Percentiles rank a stretch among this genome's conserved stretches.
Evolutionary conservation across 2,113 vertebrate genomes (phyloP).

Genomic region (Theropithecus gelada): DNA sequence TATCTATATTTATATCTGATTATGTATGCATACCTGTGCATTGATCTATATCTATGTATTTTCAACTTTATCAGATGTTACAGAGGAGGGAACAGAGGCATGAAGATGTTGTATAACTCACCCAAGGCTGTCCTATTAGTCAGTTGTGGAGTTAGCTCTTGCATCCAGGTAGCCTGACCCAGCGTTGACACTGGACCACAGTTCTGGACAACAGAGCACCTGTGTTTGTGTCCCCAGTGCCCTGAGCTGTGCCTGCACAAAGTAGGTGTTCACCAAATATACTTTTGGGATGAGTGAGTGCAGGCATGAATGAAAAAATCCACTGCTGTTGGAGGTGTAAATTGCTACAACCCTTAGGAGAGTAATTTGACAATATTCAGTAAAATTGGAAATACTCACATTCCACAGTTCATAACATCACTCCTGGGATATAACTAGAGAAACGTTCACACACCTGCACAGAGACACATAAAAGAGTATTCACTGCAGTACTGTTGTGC

Average conservation of each 20-base stretch:
- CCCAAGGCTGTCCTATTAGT: background rate
- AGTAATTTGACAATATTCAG: background rate
- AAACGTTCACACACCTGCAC: background rate
- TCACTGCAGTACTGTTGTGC: accelerated
- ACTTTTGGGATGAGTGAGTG: accelerated
- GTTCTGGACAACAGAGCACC: accelerated
- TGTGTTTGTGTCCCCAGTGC: background rate
- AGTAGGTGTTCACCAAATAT: background rate
- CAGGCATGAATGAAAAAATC: accelerated
- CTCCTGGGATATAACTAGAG: background rate
- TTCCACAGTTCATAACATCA: accelerated
- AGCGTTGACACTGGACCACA: background rate
- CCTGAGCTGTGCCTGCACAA: background rate
- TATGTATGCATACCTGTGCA: background rate
- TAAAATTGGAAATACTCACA: background rate
- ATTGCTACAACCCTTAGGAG: background rate
- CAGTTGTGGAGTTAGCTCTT: no score
- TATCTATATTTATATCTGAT: background rate
- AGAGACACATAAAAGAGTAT: accelerated
- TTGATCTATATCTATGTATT: background rate
- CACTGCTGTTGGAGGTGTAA: background rate
- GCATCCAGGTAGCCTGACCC: background rate
- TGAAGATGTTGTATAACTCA: background rate
- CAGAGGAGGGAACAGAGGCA: background rate
- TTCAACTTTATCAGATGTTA: background rate